A percentile compares a stretch with the other conserved stretches of the same genome.
These are phyloP conservation scores for Lampropteryx suffumata DNA, from an alignment of 2,888 invertebrate species.

Conservation along the genomic window DNA sequence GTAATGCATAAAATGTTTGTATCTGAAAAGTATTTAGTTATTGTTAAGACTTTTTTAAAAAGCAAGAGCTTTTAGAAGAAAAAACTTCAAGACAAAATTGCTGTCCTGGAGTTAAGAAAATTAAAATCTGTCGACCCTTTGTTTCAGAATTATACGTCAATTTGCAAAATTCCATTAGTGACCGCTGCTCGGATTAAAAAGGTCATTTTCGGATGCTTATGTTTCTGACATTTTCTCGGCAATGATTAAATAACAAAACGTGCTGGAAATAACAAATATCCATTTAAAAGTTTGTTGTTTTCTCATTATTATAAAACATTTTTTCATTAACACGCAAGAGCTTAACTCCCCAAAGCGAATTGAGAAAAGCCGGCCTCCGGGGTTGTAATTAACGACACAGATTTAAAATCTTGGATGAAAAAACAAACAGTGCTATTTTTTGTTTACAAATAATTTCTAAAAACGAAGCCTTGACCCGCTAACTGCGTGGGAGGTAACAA, in stretches of 20 bases:
- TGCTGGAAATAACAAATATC: slow-evolving; percentile 39
- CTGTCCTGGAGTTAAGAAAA: slow-evolving; percentile 16
- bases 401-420: slow-evolving; percentile 48
- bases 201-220: slow-evolving; percentile 8
- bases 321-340: slow-evolving; percentile 59
- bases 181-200: slow-evolving; percentile 20
- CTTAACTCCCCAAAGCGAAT: slow-evolving; percentile 56
- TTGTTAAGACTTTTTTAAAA: no score
- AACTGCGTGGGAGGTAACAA: background rate
- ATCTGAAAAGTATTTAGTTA: no score
- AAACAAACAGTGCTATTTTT: slow-evolving; percentile 27
- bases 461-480: background rate
- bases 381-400: slow-evolving; percentile 58
- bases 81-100: slow-evolving; percentile 3
- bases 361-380: slow-evolving; percentile 54
- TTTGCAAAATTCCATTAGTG: slow-evolving; percentile 20
- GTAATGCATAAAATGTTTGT: no score
- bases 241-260: slow-evolving; percentile 21
- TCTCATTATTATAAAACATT: slow-evolving; percentile 53
- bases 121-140: slow-evolving; percentile 23
- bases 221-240: slow-evolving; percentile 13
- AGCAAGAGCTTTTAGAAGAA: no score
- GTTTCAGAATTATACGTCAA: slow-evolving; percentile 16
- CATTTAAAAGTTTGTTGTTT: slow-evolving; percentile 52
- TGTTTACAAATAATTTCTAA: slow-evolving; percentile 27